Evolutionary conservation across 2,797 vertebrate species (phyloP).

Genomic region (Chrosomus eos): DNA sequence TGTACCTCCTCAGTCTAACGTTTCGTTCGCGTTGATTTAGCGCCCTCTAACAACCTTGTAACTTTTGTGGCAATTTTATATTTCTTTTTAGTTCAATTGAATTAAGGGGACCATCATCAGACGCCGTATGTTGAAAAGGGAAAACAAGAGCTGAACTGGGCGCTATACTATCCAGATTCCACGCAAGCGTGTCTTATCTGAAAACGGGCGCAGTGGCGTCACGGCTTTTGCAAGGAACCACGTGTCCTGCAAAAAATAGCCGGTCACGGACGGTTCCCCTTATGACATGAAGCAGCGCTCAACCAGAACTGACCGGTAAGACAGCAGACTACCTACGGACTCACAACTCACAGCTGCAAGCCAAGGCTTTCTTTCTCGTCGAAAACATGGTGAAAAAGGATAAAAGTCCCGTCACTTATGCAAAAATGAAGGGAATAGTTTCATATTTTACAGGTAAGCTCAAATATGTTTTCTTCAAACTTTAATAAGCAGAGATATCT

Average conservation of each 20-base stretch:
- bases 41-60: not conserved
- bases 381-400: constrained; percentile 56
- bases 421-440: constrained; percentile 76
- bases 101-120: not conserved
- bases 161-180: not conserved
- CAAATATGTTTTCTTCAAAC: not conserved
- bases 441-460: constrained; percentile 76
- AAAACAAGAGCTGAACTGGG: not conserved
- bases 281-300: constrained; percentile 23
- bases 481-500: not conserved
- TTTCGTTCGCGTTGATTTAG: not conserved
- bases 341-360: not conserved
- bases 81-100: not conserved
- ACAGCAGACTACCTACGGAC: constrained; percentile 18
- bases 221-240: constrained; percentile 42
- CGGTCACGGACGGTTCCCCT: not conserved
- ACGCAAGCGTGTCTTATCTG: not conserved
- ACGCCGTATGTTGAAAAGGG: not conserved
- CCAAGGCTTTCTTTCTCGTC: not conserved
- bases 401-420: constrained; percentile 67
- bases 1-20: not conserved
- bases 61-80: not conserved
- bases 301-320: constrained; percentile 50
- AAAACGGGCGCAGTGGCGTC: constrained; percentile 47
- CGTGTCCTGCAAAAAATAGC: constrained; percentile 61